These are phyloP conservation scores for Indicator indicator DNA, from an alignment of 2,113 vertebrate species.

Conservation along the genomic window DNA sequence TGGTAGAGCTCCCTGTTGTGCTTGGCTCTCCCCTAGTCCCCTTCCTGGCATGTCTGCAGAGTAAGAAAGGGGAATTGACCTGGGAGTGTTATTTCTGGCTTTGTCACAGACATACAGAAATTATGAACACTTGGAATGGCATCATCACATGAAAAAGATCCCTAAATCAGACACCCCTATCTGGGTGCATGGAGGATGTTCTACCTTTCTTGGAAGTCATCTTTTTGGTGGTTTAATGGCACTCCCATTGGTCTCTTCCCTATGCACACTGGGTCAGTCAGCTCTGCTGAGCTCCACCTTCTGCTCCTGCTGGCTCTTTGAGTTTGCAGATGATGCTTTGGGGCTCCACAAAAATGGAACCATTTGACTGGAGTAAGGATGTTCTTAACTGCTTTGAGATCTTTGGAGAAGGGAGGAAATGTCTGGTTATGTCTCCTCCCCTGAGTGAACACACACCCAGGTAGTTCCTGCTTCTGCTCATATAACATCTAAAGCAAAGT, in stretches of 20 bases:
- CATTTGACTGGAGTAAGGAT: background rate
- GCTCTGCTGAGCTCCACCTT: background rate
- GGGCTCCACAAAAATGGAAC: background rate
- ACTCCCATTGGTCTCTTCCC: background rate
- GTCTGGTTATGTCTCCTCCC: background rate
- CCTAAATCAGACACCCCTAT: background rate
- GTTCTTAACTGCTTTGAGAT: background rate
- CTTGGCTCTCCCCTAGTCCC: background rate
- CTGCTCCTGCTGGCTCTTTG: background rate
- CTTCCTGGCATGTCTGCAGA: background rate
- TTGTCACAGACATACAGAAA: background rate
- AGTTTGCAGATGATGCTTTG: background rate
- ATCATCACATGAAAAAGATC: background rate
- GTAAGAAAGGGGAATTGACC: background rate
- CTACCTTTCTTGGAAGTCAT: background rate
- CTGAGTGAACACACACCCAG: background rate
- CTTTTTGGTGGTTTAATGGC: background rate
- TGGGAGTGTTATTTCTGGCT: background rate
- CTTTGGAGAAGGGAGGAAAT: background rate
- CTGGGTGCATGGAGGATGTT: background rate
- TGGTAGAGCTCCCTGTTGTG: background rate
- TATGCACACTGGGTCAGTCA: background rate
- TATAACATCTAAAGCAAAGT: constrained; percentile 39
- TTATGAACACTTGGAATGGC: background rate
- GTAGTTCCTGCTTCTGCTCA: constrained; percentile 31